A percentile compares a stretch with the other conserved stretches of the same genome.
Conservation (phyloP, 2,797 vertebrate genomes). For the Mionectes olivaceus region DNA sequence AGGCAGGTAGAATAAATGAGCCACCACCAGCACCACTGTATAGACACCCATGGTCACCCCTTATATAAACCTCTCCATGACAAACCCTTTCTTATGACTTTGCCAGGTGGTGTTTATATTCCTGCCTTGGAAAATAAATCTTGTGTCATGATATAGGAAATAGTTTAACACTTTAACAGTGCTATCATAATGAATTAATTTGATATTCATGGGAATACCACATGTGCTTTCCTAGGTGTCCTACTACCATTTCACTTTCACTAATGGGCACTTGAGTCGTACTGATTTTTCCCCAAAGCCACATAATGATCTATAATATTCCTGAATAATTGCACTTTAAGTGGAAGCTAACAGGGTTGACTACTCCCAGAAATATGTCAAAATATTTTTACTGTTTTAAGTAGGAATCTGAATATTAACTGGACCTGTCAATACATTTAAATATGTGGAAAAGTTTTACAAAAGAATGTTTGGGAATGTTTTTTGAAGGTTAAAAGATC, state of each 20-base stretch:
- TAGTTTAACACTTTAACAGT: conserved; percentile 49
- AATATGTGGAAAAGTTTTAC: background rate
- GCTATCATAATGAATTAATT: conserved; percentile 62
- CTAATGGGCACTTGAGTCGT: conserved; percentile 72
- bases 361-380: conserved; percentile 68
- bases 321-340: conserved; percentile 74
- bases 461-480: conserved; percentile 6
- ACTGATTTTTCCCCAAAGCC: conserved; percentile 76
- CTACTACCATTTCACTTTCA: conserved; percentile 66
- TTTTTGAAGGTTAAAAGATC: conserved; percentile 31
- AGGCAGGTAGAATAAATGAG: background rate
- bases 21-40: background rate
- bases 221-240: conserved; percentile 64
- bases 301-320: conserved; percentile 70
- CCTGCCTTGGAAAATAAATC: conserved; percentile 35
- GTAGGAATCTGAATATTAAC: conserved; percentile 34
- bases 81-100: background rate
- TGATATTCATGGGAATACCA: conserved; percentile 60
- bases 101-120: background rate
- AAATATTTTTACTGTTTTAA: conserved; percentile 68
- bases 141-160: conserved; percentile 19
- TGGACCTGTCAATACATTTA: background rate
- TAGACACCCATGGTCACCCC: background rate
- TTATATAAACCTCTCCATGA: background rate
- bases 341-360: conserved; percentile 68